Evolutionary conservation across 2,113 vertebrate genomes (phyloP), one percentile per base, ranked within the genome.

Genomic region (Dromaius novaehollandiae): DNA sequence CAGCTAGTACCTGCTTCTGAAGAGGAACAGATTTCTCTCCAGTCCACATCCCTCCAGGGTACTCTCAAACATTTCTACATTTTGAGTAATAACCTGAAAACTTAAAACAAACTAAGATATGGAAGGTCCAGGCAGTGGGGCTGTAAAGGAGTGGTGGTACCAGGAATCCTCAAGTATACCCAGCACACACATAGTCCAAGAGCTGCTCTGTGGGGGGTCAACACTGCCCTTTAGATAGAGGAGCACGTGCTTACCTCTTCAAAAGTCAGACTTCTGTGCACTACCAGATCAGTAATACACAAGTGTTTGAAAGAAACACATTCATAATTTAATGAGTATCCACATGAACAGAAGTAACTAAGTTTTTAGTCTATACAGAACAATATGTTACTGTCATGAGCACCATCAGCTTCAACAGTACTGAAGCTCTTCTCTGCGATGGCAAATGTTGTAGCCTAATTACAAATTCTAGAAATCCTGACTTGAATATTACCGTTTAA

Each of bases 401-500:
- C 50, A 82, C 30, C 58, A 6, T 5, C 0, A 0, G 53, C 74
- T 87, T 84, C 86, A 82, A 17, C 46, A 76, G 77, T 34, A 30
- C 50, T 50, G 46, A 70, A 83, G 48, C 22, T 92, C 51, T 80
- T 85, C 71, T 64, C 68, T 55, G 38, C 75, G 74, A 82, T 58
- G 95, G 79, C 25, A 5, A 69, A 64, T 74, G 95, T 68, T 70
- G 88, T 66, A 92, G 84, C 75, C 60, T 86, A 36, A 83, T 83
- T 56, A 86, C 30, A 90, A 92, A 71, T 78, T 87, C 75, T 55
- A 82, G 65, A 92, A 96, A 89, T 25, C 70, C 8, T 73, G 75
- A 74, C 60, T 88, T 69, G 68, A 86, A 88, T 95, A 89, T 90
- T 78, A 88, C 76, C 38, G 13, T 86, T 91, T 71, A 91, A 63